A percentile compares a stretch with the other conserved stretches of the same genome.
These are phyloP conservation scores for Albula glossodonta DNA, from an alignment of 2,113 vertebrate genomes.

Conservation along the genomic window DNA sequence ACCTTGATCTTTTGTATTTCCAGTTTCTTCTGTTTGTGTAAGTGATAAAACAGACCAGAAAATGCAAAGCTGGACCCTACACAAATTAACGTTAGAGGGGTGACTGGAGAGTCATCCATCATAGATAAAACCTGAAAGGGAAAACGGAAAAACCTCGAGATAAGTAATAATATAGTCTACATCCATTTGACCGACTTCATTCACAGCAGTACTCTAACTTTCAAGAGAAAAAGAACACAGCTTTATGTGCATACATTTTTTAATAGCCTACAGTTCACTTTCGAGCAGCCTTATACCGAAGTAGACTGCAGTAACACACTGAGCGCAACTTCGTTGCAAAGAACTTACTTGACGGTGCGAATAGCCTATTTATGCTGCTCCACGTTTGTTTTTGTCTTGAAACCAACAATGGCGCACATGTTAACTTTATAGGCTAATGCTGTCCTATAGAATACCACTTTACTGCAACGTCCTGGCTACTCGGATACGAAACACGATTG, in stretches of 20 bases:
- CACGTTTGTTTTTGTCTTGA: not conserved
- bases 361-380: not conserved
- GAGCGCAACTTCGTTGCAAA: too few relatives aligned
- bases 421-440: not conserved
- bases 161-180: too few relatives aligned
- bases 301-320: too few relatives aligned
- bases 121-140: not conserved
- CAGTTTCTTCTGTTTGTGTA: conserved; percentile 13
- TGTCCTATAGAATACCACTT: too few relatives aligned
- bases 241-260: too few relatives aligned
- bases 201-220: not conserved
- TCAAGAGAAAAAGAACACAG: too few relatives aligned
- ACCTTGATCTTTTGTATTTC: conserved; percentile 15
- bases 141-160: conserved; percentile 20
- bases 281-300: too few relatives aligned
- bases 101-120: conserved; percentile 63
- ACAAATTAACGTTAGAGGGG: conserved; percentile 57
- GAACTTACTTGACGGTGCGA: not conserved
- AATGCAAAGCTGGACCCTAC: conserved; percentile 67
- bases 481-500: too few relatives aligned
- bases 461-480: too few relatives aligned
- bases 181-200: not conserved
- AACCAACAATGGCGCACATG: not conserved
- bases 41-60: conserved; percentile 66
- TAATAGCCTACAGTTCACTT: too few relatives aligned